These are phyloP conservation scores for Agapornis canus DNA, from an alignment of 2,797 vertebrate species.

Conservation along the genomic window DNA sequence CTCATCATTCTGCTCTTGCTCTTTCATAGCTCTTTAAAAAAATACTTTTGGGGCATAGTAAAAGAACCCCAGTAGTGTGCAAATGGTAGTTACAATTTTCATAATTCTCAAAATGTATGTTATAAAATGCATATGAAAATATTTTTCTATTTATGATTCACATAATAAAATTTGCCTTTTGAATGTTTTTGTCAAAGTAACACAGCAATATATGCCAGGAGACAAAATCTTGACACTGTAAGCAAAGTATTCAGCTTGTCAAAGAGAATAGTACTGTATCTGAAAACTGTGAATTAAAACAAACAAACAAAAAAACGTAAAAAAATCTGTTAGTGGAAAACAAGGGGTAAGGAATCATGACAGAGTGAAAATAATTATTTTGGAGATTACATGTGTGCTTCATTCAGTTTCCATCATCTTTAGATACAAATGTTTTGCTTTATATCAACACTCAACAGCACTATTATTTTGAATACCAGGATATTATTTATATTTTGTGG, in stretches of 20 bases:
- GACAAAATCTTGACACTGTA: background rate
- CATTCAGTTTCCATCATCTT: background rate
- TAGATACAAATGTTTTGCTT: background rate
- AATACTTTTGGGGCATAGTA: background rate
- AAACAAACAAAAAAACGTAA: background rate
- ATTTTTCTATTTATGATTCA: background rate
- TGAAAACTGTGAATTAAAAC: background rate
- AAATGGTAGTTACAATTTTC: background rate
- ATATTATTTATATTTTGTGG: background rate
- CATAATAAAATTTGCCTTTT: background rate
- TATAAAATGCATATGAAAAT: background rate
- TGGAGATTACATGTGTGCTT: background rate
- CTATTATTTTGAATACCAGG: background rate
- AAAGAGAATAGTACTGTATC: background rate
- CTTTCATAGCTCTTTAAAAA: background rate
- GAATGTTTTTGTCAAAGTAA: background rate
- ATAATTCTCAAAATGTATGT: background rate
- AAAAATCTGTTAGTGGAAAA: background rate
- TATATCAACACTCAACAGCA: background rate
- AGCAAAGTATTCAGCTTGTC: background rate
- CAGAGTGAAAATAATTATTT: background rate
- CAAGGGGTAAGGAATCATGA: background rate
- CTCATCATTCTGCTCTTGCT: background rate
- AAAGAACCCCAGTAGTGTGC: background rate
- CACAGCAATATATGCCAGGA: background rate